Percentiles rank a stretch among this genome's conserved stretches.
Conservation (phyloP, 1,140 invertebrate genomes). For the Branchinecta lindahli region DNA sequence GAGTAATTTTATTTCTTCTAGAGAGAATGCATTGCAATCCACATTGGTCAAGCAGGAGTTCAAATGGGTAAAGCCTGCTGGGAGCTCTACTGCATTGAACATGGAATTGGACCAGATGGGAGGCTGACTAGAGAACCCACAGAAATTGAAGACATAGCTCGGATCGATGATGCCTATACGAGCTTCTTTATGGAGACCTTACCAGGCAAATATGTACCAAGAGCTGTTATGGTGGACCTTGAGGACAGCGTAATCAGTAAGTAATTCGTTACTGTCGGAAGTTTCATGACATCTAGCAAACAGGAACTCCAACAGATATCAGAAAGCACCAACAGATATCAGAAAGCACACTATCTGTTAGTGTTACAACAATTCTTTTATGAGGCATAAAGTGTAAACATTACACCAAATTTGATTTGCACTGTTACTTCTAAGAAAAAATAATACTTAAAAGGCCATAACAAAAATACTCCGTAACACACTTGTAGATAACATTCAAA, state of each 20-base stretch:
- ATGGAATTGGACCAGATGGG: constrained; percentile 34
- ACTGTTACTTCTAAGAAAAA: too few relatives aligned
- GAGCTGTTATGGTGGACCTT: constrained; percentile 39
- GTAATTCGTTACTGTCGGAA: background rate
- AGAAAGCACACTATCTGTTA: too few relatives aligned
- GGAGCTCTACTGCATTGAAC: constrained; percentile 41
- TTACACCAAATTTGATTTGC: too few relatives aligned
- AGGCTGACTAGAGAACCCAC: constrained; percentile 27
- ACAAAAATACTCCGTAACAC: too few relatives aligned
- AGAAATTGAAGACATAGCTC: constrained; percentile 20
- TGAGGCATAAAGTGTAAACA: too few relatives aligned
- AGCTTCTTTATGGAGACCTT: constrained; percentile 42
- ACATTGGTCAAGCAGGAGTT: constrained; percentile 39
- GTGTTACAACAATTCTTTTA: too few relatives aligned
- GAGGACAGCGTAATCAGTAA: constrained; percentile 39
- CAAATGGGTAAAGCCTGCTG: constrained; percentile 37
- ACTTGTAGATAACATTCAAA: too few relatives aligned
- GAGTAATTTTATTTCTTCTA: constrained; percentile 20
- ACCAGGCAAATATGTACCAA: constrained; percentile 37
- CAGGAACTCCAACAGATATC: too few relatives aligned
- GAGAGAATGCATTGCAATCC: constrained; percentile 38
- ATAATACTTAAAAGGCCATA: too few relatives aligned
- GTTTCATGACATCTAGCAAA: too few relatives aligned
- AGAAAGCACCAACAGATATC: too few relatives aligned
- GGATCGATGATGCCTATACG: constrained; percentile 33